Evolutionary conservation across 23 tunicate genomes (phyloP).

Genomic region (Phallusia fumigata): DNA sequence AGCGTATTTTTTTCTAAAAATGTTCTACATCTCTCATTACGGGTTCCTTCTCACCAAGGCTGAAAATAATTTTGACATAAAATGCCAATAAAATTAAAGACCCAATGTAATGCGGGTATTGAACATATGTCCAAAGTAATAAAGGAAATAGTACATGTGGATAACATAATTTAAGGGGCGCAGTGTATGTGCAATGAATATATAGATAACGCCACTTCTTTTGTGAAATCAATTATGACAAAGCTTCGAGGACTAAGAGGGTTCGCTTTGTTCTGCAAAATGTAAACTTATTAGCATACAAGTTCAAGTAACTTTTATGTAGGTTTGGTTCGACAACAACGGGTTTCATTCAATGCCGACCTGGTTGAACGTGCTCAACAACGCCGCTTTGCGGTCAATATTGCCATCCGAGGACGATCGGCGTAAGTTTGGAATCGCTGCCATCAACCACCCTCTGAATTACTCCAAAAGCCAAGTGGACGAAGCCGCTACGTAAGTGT

Average conservation of each 20-base stretch:
- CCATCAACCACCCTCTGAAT: slow-evolving; percentile 73
- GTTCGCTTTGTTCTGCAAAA: background rate
- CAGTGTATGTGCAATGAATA: no score
- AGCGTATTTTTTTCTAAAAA: no score
- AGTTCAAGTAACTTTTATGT: background rate
- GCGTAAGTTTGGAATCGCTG: slow-evolving; percentile 55
- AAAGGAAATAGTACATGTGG: no score
- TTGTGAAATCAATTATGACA: no score
- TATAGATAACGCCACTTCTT: no score
- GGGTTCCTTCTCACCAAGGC: no score
- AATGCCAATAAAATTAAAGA: no score
- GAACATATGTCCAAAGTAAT: no score
- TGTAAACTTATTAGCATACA: background rate
- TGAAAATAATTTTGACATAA: no score
- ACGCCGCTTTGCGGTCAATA: slow-evolving; percentile 69
- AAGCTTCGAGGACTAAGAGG: background rate
- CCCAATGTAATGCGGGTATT: no score
- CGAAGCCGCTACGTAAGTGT: slow-evolving; percentile 75
- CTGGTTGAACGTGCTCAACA: slow-evolving; percentile 68
- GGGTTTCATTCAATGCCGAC: slow-evolving; percentile 88
- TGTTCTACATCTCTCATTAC: no score
- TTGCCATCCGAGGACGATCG: slow-evolving; percentile 47
- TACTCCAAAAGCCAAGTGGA: slow-evolving; percentile 60
- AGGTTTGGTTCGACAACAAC: slow-evolving; percentile 97
- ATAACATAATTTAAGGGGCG: no score